These are phyloP conservation scores for Salminus brasiliensis DNA, from an alignment of 2,113 vertebrate species.

Conservation along the genomic window DNA sequence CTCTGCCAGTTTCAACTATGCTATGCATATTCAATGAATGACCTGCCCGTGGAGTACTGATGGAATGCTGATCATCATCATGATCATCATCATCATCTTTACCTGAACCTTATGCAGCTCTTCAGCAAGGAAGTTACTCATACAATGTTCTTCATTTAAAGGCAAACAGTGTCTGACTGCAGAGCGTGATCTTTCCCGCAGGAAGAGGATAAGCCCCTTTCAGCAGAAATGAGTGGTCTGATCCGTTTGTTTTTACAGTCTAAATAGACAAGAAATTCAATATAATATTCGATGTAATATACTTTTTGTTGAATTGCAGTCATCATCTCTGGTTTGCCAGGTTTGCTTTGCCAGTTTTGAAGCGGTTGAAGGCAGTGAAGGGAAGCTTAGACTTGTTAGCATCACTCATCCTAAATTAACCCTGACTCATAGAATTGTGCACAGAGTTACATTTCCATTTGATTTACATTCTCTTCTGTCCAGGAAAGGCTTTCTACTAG, in stretches of 20 bases:
- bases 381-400: too few relatives aligned
- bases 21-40: constrained; percentile 23
- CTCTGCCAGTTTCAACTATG: constrained; percentile 11
- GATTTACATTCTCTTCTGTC: too few relatives aligned
- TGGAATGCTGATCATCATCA: background rate
- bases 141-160: constrained; percentile 32
- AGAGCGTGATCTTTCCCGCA: background rate
- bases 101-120: background rate
- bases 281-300: background rate
- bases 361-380: too few relatives aligned
- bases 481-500: too few relatives aligned
- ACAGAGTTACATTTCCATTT: too few relatives aligned
- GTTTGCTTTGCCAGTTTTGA: too few relatives aligned
- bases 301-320: too few relatives aligned
- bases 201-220: background rate
- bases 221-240: background rate
- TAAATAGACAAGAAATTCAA: background rate
- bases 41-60: constrained; percentile 12
- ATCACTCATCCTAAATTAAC: too few relatives aligned
- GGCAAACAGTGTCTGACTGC: constrained; percentile 9
- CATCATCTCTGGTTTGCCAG: too few relatives aligned
- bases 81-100: background rate
- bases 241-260: background rate
- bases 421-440: too few relatives aligned
- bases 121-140: constrained; percentile 9